Conservation (phyloP, 2,797 vertebrate genomes). For the Anisognathus igniventris region DNA sequence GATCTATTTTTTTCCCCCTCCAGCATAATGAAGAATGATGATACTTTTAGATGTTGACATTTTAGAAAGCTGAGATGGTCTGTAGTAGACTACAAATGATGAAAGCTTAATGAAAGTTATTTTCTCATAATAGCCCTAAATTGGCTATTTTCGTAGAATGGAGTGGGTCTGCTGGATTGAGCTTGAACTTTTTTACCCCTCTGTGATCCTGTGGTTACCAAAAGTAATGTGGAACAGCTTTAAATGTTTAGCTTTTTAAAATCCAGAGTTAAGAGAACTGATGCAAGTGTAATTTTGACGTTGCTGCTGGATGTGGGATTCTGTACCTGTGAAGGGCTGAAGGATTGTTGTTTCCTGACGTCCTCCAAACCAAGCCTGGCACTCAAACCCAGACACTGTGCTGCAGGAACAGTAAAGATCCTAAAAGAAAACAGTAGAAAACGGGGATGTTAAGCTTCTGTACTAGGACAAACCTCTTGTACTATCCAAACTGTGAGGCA, state of each 20-base stretch:
- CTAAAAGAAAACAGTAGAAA: background rate
- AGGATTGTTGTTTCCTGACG: background rate
- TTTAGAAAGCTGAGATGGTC: constrained; percentile 61
- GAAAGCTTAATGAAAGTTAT: constrained; percentile 74
- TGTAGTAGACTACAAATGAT: constrained; percentile 63
- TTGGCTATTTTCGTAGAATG: constrained; percentile 23
- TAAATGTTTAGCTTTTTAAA: constrained; percentile 17
- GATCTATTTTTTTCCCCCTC: constrained; percentile 36
- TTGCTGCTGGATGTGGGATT: background rate
- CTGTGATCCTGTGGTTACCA: constrained; percentile 38
- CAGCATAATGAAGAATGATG: constrained; percentile 62
- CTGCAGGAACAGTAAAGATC: background rate
- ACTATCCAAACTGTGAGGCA: background rate
- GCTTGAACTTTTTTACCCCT: constrained; percentile 63
- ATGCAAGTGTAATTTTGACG: background rate
- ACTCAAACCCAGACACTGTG: background rate
- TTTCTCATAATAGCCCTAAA: constrained; percentile 67
- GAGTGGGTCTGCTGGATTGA: constrained; percentile 41
- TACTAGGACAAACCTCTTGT: background rate
- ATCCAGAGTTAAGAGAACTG: background rate
- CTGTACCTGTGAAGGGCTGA: background rate
- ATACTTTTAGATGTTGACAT: constrained; percentile 64
- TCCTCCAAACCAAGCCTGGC: background rate
- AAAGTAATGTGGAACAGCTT: constrained; percentile 10
- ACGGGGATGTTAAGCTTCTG: background rate